Conservation (phyloP, 1,140 invertebrate species). For the Drosophila eugracilis region DNA sequence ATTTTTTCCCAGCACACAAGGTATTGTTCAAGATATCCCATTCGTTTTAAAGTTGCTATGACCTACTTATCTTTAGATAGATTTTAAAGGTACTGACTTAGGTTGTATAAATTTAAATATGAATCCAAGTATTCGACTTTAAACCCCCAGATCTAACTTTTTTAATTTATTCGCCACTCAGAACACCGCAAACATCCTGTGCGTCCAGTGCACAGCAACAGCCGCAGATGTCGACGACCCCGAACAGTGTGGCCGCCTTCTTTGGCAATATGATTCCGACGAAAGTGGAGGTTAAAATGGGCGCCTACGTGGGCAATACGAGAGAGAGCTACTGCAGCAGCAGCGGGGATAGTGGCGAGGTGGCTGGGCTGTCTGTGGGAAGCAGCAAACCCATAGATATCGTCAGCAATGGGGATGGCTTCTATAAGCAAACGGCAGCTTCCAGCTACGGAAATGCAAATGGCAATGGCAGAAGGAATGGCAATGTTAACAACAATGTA, state of each 20-base stretch:
- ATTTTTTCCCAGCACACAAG: no score
- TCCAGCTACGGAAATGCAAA: slow-evolving; percentile 50
- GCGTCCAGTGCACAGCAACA: slow-evolving; percentile 56
- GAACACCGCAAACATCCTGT: slow-evolving; percentile 64
- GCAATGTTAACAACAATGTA: slow-evolving; percentile 44
- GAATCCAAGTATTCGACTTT: no score
- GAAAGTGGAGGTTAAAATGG: slow-evolving; percentile 81
- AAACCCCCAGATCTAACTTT: no score
- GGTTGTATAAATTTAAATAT: no score
- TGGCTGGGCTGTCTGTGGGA: neutral
- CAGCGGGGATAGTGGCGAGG: slow-evolving; percentile 61
- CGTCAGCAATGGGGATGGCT: slow-evolving; percentile 47
- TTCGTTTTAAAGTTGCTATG: no score
- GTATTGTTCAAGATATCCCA: no score
- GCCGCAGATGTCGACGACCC: slow-evolving; percentile 60
- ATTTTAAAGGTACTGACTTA: no score
- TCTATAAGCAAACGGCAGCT: slow-evolving; percentile 39
- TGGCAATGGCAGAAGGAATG: slow-evolving; percentile 38
- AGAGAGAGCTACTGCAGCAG: slow-evolving; percentile 67
- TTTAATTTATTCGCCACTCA: slow-evolving; percentile 2
- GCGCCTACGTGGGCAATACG: slow-evolving; percentile 38
- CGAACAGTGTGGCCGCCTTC: slow-evolving; percentile 74
- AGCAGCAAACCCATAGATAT: slow-evolving; percentile 77
- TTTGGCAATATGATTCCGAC: slow-evolving; percentile 83
- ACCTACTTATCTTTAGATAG: no score